phyloP scores from a whole-genome alignment of 2,888 invertebrate species.

The Lochmaea crataegi region DNA sequence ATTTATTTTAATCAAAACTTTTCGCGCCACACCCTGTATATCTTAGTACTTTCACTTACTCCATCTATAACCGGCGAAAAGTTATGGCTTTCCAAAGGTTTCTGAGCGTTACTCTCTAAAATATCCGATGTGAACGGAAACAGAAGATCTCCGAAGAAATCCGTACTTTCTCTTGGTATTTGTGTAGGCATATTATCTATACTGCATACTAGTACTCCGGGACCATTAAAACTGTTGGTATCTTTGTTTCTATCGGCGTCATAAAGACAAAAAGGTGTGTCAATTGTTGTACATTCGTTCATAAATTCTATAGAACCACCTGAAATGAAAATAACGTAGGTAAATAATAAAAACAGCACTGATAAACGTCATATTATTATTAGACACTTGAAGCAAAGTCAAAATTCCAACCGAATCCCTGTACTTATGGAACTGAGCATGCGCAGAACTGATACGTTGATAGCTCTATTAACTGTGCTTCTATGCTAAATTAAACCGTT shows the following conservation, averaged over 20 bases:
- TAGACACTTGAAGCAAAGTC: too few species aligned
- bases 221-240: slow-evolving; percentile 94
- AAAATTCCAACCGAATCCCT: too few species aligned
- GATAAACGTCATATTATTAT: too few species aligned
- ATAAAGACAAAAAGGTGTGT: slow-evolving; percentile 99
- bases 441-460: too few species aligned
- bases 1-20: too few species aligned
- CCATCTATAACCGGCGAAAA: slow-evolving; percentile 79
- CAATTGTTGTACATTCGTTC: slow-evolving; percentile 99
- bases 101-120: slow-evolving; percentile 81
- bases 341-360: too few species aligned
- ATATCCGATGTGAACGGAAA: slow-evolving; percentile 92
- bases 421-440: too few species aligned
- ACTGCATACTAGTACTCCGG: slow-evolving; percentile 98
- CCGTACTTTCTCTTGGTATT: slow-evolving; percentile 95
- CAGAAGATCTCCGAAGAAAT: slow-evolving; percentile 95
- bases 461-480: too few species aligned
- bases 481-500: too few species aligned
- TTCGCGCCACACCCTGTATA: too few species aligned
- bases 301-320: slow-evolving; percentile 89
- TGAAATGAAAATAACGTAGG: slow-evolving; percentile 14
- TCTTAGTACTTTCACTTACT: slow-evolving; percentile 63
- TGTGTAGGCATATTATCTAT: slow-evolving; percentile 99
- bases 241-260: slow-evolving; percentile 98
- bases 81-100: slow-evolving; percentile 80